Evolutionary conservation across 2,797 vertebrate species (phyloP).

Genomic region (Erithacus rubecula): DNA sequence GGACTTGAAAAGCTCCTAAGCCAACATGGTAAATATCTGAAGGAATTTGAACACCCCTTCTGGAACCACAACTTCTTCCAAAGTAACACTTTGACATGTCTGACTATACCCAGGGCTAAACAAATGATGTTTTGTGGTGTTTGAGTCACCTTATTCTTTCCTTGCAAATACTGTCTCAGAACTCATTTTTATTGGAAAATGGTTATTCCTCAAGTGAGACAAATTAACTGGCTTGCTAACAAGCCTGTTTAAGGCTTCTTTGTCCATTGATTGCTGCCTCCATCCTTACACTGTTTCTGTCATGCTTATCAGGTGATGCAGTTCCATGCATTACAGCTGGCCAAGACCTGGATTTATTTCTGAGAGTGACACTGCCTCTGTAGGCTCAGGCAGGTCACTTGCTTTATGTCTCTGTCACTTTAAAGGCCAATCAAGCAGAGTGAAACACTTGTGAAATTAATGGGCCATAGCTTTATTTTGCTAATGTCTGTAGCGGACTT

Average conservation of each 20-base stretch:
- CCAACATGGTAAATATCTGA: not conserved
- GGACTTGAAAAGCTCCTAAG: not conserved
- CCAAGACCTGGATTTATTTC: not conserved
- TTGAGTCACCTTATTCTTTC: not conserved
- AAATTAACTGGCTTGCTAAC: not conserved
- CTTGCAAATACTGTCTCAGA: not conserved
- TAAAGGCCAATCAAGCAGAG: not conserved
- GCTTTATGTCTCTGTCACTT: not conserved
- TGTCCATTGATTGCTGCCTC: not conserved
- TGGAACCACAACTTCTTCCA: not conserved
- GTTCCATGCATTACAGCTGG: not conserved
- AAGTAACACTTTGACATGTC: not conserved
- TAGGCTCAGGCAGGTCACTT: not conserved
- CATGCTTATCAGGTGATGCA: not conserved
- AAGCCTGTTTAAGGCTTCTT: not conserved
- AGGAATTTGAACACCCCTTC: not conserved
- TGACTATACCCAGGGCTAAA: not conserved
- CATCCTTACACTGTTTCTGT: not conserved
- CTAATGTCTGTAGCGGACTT: not conserved
- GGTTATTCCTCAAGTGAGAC: not conserved
- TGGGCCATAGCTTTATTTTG: not conserved
- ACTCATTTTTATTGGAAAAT: not conserved
- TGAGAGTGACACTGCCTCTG: not conserved
- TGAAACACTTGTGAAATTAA: not conserved
- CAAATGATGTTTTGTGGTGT: not conserved